Conservation (phyloP, 1,140 invertebrate genomes). For the Zophobas morio region DNA sequence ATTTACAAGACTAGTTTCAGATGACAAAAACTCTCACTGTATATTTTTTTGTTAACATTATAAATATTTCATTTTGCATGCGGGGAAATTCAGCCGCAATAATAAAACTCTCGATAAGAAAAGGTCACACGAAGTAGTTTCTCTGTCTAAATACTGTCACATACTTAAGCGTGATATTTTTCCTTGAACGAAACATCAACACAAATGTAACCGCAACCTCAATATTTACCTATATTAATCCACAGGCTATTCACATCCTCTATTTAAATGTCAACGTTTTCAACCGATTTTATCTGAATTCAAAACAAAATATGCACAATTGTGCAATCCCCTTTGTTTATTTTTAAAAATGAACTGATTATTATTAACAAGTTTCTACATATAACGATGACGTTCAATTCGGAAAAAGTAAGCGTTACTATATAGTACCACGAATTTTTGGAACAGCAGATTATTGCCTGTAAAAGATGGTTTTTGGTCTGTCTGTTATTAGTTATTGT, state of each 20-base stretch:
- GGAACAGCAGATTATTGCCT: too few species aligned
- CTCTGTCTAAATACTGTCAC: slow-evolving; percentile 6
- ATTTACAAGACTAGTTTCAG: too few species aligned
- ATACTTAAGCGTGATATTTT: slow-evolving; percentile 1
- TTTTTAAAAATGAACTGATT: too few species aligned
- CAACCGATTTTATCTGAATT: background rate
- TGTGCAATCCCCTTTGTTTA: too few species aligned
- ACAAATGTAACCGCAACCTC: slow-evolving; percentile 12
- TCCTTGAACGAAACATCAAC: slow-evolving; percentile 3
- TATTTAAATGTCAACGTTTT: slow-evolving; percentile 13
- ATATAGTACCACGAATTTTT: background rate
- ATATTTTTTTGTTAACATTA: background rate
- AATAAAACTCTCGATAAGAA: slow-evolving; percentile 2
- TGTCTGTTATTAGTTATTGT: too few species aligned
- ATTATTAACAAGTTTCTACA: too few species aligned
- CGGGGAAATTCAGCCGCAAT: background rate
- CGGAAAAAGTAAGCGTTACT: background rate
- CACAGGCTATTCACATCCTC: slow-evolving; percentile 14
- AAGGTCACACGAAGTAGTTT: slow-evolving; percentile 3
- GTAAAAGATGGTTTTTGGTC: too few species aligned
- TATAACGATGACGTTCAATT: too few species aligned
- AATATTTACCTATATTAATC: slow-evolving; percentile 12
- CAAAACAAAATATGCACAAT: too few species aligned
- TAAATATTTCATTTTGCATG: too few species aligned
- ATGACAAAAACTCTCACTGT: too few species aligned